Conservation (phyloP, 2,113 vertebrate genomes). For the Hippopotamus amphibius region DNA sequence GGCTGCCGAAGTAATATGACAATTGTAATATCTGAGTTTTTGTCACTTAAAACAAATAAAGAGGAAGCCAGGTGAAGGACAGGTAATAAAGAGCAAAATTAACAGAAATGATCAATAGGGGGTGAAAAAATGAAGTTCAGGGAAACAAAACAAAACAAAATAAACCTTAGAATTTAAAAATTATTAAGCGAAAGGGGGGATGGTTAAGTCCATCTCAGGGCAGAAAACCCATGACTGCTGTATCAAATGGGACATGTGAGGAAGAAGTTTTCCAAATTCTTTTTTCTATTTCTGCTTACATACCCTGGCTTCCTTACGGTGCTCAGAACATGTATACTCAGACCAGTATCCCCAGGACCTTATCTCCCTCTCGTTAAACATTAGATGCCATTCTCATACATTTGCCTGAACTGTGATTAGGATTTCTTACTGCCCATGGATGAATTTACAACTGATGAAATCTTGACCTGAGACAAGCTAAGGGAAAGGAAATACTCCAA, state of each 20-base stretch:
- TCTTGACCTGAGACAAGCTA: neutral
- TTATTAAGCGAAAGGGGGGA: neutral
- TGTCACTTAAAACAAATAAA: neutral
- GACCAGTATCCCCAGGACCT: neutral
- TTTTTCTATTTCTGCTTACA: neutral
- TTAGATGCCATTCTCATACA: fast-evolving
- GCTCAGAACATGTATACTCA: neutral
- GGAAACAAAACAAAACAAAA: neutral
- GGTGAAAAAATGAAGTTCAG: neutral
- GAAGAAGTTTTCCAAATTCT: neutral
- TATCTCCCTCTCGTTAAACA: neutral
- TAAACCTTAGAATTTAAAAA: neutral
- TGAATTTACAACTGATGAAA: neutral
- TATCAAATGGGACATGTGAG: fast-evolving
- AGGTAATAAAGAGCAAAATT: neutral
- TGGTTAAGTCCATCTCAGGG: too few species aligned
- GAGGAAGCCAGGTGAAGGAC: neutral
- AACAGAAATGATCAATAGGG: neutral
- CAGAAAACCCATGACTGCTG: neutral
- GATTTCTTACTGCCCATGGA: neutral
- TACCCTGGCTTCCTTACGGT: neutral
- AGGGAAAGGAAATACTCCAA: neutral
- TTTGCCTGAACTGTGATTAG: neutral
- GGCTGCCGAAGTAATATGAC: neutral
- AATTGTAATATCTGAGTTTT: neutral